Conservation (phyloP, 2,888 invertebrate genomes). For the Polyommatus icarus region DNA sequence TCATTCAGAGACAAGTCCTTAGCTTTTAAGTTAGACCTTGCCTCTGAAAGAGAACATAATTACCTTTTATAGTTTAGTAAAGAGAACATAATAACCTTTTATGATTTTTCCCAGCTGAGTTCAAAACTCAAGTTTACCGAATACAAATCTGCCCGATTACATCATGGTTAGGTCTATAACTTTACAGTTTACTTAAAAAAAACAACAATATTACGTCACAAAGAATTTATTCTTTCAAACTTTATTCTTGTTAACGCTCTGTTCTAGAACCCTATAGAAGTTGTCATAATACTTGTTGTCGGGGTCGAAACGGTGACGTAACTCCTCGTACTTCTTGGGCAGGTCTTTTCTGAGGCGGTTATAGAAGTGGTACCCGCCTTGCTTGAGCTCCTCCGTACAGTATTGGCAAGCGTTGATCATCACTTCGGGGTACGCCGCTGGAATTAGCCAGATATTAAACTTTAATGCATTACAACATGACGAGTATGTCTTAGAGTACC, state of each 20-base stretch:
- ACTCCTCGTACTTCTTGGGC: background rate
- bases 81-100: too few relatives aligned
- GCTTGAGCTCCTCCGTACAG: background rate
- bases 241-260: background rate
- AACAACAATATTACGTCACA: background rate
- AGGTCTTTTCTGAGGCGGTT: background rate
- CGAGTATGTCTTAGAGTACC: too few relatives aligned
- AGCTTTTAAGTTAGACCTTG: too few relatives aligned
- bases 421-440: constrained; percentile 14
- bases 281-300: constrained; percentile 14
- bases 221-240: background rate
- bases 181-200: background rate
- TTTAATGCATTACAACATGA: background rate
- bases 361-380: background rate
- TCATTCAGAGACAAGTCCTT: too few relatives aligned
- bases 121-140: too few relatives aligned
- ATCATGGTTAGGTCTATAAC: too few relatives aligned
- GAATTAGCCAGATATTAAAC: background rate
- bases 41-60: too few relatives aligned
- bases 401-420: background rate
- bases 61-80: too few relatives aligned
- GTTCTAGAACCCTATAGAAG: constrained; percentile 12
- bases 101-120: too few relatives aligned
- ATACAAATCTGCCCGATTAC: too few relatives aligned
- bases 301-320: background rate